phyloP scores from a whole-genome alignment of 2,113 vertebrate species.

The Noctilio leporinus region DNA sequence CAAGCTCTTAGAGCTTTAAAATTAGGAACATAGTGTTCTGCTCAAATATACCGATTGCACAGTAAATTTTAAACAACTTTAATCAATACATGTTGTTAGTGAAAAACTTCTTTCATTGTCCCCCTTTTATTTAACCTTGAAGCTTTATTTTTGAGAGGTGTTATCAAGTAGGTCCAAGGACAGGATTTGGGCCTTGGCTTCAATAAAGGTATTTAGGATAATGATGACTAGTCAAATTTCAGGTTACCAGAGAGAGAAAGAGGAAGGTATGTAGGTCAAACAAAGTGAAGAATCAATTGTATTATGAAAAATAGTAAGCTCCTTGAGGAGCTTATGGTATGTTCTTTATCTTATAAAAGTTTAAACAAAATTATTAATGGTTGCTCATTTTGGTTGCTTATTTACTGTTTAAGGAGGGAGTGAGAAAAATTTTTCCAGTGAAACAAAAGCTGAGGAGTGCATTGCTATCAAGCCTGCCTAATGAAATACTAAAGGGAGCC shows the following conservation, averaged over 20 bases:
- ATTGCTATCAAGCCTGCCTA: not conserved
- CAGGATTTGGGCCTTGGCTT: not conserved
- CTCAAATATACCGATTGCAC: not conserved
- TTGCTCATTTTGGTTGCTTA: not conserved
- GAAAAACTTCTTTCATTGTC: not conserved
- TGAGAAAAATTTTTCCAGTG: not conserved
- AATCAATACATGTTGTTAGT: not conserved
- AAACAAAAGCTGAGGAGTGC: not conserved
- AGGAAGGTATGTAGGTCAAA: not conserved
- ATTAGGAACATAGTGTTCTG: not conserved
- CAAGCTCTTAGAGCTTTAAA: not conserved
- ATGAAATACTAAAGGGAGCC: not conserved
- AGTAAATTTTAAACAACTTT: not conserved
- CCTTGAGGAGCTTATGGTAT: not conserved
- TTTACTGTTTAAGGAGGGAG: not conserved
- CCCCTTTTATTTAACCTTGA: not conserved
- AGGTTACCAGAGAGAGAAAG: not conserved
- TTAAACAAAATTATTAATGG: not conserved
- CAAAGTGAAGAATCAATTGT: not conserved
- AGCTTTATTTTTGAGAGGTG: not conserved
- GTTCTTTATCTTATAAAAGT: not conserved
- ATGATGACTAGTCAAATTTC: not conserved
- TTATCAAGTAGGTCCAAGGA: not conserved
- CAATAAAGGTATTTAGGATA: not conserved
- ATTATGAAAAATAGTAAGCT: not conserved